phyloP scores from a whole-genome alignment of 1,140 invertebrate species.

The Theocolax elegans region DNA sequence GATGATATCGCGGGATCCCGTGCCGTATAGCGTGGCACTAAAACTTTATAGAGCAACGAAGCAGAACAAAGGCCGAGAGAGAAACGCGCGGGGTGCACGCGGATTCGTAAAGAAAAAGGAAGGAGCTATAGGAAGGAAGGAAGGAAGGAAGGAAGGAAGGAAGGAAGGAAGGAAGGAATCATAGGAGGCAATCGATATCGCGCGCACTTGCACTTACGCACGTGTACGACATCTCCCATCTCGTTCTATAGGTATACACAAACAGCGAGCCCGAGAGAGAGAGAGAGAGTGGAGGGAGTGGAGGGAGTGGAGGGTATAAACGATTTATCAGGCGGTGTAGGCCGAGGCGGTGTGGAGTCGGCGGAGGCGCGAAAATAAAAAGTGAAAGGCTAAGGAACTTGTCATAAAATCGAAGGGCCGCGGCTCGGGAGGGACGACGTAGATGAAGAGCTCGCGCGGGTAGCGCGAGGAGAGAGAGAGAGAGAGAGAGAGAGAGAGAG shows the following conservation, averaged over 20 bases:
- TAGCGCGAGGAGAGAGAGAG: neutral
- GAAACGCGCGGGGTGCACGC: conserved; percentile 4
- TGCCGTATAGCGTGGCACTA: neutral
- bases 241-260: neutral
- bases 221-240: too few relatives aligned
- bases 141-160: too few relatives aligned
- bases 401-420: conserved; percentile 34
- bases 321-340: conserved; percentile 29
- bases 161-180: too few relatives aligned
- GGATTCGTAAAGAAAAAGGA: conserved; percentile 7
- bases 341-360: neutral
- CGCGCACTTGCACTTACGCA: neutral
- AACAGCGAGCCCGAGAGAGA: too few relatives aligned
- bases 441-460: conserved; percentile 17
- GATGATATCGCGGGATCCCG: neutral
- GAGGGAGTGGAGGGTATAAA: neutral
- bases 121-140: conserved; percentile 17
- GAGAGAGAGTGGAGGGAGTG: too few relatives aligned
- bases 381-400: conserved; percentile 35
- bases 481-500: neutral
- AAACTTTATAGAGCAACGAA: conserved; percentile 14
- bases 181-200: too few relatives aligned
- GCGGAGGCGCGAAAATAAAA: conserved; percentile 36
- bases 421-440: neutral
- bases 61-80: conserved; percentile 21